These are phyloP conservation scores for Porites lobata DNA, from an alignment of 92 coral and sea anemone species.

Conservation along the genomic window DNA sequence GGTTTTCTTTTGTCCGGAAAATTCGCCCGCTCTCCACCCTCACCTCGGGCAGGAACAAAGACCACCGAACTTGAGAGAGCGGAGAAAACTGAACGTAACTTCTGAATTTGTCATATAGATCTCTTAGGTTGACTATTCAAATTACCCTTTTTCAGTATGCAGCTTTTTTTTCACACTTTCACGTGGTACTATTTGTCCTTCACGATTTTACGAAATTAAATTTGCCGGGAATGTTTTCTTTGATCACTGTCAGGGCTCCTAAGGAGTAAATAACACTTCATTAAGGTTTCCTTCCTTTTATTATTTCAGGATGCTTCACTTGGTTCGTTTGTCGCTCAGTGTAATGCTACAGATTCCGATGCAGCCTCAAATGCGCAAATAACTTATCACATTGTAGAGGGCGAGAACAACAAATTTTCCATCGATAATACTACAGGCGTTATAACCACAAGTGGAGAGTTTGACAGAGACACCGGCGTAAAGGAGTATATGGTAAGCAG, in stretches of 20 bases:
- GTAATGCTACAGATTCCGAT: slow-evolving; percentile 75
- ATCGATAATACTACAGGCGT: slow-evolving; percentile 66
- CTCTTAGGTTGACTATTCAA: too few relatives aligned
- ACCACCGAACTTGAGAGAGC: too few relatives aligned
- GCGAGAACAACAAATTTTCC: slow-evolving; percentile 68
- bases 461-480: slow-evolving; percentile 51
- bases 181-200: too few relatives aligned
- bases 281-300: neutral
- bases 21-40: too few relatives aligned
- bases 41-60: too few relatives aligned
- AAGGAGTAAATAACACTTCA: neutral
- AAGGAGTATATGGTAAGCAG: slow-evolving; percentile 25
- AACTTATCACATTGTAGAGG: slow-evolving; percentile 63
- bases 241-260: neutral
- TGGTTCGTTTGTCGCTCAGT: slow-evolving; percentile 59
- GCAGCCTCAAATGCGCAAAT: slow-evolving; percentile 56
- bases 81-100: too few relatives aligned
- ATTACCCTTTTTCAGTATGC: too few relatives aligned
- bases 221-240: too few relatives aligned
- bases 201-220: too few relatives aligned
- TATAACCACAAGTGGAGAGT: slow-evolving; percentile 46
- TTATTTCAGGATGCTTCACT: slow-evolving; percentile 43
- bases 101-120: too few relatives aligned
- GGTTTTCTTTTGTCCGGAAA: too few relatives aligned
- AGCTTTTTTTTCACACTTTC: too few relatives aligned